Evolutionary conservation across 2,888 invertebrate genomes (phyloP), one percentile per base, ranked within the genome.

Genomic region (Caenorhabditis afra): DNA sequence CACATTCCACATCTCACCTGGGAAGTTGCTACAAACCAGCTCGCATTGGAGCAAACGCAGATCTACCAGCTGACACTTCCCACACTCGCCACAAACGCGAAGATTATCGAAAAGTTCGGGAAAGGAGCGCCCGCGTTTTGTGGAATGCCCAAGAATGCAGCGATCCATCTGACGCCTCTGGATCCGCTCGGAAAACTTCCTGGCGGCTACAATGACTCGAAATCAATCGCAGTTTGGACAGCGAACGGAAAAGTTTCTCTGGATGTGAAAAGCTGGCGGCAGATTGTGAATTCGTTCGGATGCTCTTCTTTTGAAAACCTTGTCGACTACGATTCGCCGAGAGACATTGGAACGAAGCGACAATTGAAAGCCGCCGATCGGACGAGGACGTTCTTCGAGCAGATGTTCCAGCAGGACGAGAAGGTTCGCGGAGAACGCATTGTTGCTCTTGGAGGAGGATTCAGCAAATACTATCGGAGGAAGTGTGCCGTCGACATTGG

Each of bases 1-100:
- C 88, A 89, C 64, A 81, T 89, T 50, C 88, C 88, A 0, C 88
- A 88, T 71, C 47, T 88, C 10, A 88, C 87, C 11, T 88, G 88
- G 87, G 87, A 87, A 41, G 84, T 85, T 8, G 82, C 74, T n/a
- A 49, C 58, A 2, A 83, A 79, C 49, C 79, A 83, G 44, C 45
- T 89, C 29, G 64, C 67, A 44, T 52, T 82, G 11, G 53, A 52
- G 8, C 87, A 89, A 44, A 73, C 68, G 7, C 87, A 83, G 11
- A 86, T 88, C 53, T 86, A 82, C 62, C 88, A 88, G 67, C 39
- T 88, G 50, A 82, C 85, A 10, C 67, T 85, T 11, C 83, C 84
- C 3, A 74, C 81, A 39, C 65, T 85, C 74, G 59, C 81, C 3
- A 58, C 77, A 10, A 75, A 68, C 14, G 53, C 75, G 8, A 68